Conservation (phyloP, 2,888 invertebrate species). For the Hemithea aestivaria region DNA sequence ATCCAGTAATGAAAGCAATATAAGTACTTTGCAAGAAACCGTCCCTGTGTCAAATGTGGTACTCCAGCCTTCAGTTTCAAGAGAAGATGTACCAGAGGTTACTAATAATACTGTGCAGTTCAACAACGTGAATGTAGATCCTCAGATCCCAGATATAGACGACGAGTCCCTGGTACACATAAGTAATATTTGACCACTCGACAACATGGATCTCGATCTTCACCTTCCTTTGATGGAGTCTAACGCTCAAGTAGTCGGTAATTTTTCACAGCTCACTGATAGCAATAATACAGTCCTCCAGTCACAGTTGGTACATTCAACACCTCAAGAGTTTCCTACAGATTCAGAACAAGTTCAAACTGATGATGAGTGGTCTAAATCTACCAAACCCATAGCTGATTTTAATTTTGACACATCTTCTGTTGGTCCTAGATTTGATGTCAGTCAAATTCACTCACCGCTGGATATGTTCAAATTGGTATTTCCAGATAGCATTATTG, state of each 20-base stretch:
- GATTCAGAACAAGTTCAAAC: slow-evolving; percentile 1
- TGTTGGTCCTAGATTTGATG: slow-evolving; percentile 3
- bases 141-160: no score
- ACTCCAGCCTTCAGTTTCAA: no score
- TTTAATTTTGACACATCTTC: slow-evolving; percentile 3
- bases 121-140: no score
- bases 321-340: no score
- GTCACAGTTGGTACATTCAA: no score
- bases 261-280: background rate
- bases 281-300: background rate
- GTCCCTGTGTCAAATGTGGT: background rate
- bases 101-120: background rate
- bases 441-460: slow-evolving; percentile 1
- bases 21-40: slow-evolving; percentile 1
- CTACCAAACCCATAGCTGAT: slow-evolving; percentile 5
- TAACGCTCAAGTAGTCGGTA: background rate
- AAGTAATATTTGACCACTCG: no score
- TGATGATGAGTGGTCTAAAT: slow-evolving; percentile 8
- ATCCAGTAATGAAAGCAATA: slow-evolving; percentile 3
- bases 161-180: no score
- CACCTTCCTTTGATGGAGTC: background rate
- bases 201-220: slow-evolving; percentile 1
- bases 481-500: slow-evolving; percentile 1
- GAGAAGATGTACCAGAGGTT: no score
- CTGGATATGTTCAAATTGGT: background rate